phyloP scores from a whole-genome alignment of 2,797 vertebrate species.

The Mus spretus region DNA sequence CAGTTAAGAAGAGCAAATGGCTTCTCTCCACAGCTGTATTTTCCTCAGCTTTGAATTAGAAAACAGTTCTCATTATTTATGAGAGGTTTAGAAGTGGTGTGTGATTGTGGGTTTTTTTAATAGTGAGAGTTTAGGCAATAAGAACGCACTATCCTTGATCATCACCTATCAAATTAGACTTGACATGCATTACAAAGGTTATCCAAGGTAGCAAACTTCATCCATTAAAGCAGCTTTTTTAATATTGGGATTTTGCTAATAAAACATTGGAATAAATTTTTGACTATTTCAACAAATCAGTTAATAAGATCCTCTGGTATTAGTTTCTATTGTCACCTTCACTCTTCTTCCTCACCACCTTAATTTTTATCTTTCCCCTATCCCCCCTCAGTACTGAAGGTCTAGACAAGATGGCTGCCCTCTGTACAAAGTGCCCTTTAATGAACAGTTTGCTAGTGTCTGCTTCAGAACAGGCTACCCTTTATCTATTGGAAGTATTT shows the following conservation, averaged over 20 bases:
- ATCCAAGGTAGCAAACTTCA: constrained; percentile 1
- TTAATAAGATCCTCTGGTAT: neutral
- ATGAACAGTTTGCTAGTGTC: neutral
- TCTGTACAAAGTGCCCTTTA: neutral
- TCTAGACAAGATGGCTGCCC: neutral
- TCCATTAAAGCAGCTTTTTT: neutral
- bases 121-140: constrained; percentile 25
- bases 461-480: constrained; percentile 18
- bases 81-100: neutral
- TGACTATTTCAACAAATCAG: constrained; percentile 27
- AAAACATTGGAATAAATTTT: constrained; percentile 57
- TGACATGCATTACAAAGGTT: constrained; percentile 34
- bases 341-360: neutral
- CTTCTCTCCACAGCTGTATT: neutral
- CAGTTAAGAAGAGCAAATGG: neutral
- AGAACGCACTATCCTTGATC: neutral
- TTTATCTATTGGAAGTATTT: constrained; percentile 71
- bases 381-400: neutral
- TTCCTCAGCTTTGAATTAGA: constrained; percentile 5
- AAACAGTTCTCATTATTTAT: neutral
- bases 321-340: neutral
- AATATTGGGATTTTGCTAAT: constrained; percentile 19
- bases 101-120: neutral
- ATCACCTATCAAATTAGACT: constrained; percentile 19
- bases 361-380: neutral